Conservation (phyloP, 2,113 vertebrate genomes). For the Pipra filicauda region DNA sequence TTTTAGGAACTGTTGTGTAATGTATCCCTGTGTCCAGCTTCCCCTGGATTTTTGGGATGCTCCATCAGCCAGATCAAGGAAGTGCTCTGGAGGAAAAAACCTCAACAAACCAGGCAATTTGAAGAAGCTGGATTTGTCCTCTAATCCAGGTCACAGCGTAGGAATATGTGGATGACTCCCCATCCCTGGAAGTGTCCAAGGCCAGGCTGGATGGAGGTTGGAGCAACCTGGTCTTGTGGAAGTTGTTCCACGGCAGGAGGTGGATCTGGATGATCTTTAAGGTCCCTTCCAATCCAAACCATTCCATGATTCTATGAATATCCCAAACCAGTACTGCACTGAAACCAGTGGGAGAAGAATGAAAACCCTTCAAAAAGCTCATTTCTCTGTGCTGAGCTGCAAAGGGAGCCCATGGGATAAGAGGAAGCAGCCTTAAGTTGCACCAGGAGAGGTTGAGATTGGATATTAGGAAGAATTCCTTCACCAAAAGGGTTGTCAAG, state of each 20-base stretch:
- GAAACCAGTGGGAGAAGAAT: not conserved
- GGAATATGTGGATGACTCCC: not conserved
- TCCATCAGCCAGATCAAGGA: not conserved
- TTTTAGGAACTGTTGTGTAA: fast-evolving
- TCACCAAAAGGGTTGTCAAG: not conserved
- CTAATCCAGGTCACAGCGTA: fast-evolving
- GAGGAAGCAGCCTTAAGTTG: not conserved
- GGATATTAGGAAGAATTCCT: not conserved
- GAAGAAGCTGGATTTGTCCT: not conserved
- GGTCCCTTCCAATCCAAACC: not conserved
- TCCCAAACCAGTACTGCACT: not conserved
- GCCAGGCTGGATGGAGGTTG: not conserved
- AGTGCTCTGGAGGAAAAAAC: not conserved
- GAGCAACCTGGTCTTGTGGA: not conserved
- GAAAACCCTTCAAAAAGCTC: not conserved
- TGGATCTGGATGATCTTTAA: not conserved
- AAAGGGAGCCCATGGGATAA: fast-evolving
- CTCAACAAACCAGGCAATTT: fast-evolving
- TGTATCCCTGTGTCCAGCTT: fast-evolving
- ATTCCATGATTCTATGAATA: not conserved
- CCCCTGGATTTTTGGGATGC: not conserved
- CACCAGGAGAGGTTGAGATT: not conserved
- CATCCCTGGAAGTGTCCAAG: not conserved
- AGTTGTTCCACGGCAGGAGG: not conserved
- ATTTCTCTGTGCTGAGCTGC: not conserved